Percentiles rank a stretch among this genome's conserved stretches.
phyloP scores from a whole-genome alignment of 2,888 invertebrate species.

The Lepetodrilus schrolli region DNA sequence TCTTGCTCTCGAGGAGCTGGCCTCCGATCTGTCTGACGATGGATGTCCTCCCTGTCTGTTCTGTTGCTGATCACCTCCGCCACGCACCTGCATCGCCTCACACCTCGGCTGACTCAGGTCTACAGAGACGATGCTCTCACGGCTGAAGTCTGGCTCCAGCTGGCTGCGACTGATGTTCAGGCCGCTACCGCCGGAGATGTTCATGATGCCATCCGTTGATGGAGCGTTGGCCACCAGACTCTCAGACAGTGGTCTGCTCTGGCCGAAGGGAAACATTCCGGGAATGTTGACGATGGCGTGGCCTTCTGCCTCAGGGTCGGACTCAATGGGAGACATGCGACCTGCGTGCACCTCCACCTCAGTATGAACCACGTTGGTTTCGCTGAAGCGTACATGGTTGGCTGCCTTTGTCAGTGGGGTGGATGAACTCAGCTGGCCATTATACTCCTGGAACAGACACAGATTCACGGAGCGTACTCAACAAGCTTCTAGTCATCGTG shows the following conservation, averaged over 20 bases:
- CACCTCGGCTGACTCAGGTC: conserved; percentile 15
- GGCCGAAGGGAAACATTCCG: neutral
- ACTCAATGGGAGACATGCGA: conserved; percentile 32
- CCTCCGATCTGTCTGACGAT: neutral
- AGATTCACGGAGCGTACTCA: too few relatives aligned
- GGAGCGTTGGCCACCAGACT: conserved; percentile 41
- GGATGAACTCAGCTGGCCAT: conserved; percentile 32
- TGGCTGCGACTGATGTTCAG: neutral
- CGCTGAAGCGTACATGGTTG: conserved; percentile 42
- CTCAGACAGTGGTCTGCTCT: conserved; percentile 31
- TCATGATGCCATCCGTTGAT: conserved; percentile 13
- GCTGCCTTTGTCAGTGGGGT: conserved; percentile 35
- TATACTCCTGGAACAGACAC: too few relatives aligned
- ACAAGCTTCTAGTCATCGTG: too few relatives aligned
- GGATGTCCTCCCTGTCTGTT: neutral
- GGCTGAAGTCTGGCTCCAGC: conserved; percentile 20
- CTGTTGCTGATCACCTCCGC: conserved; percentile 32
- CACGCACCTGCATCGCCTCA: conserved; percentile 32
- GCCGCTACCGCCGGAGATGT: conserved; percentile 23
- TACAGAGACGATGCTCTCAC: neutral
- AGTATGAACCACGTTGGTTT: conserved; percentile 25
- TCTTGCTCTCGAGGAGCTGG: neutral
- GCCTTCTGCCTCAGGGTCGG: conserved; percentile 3
- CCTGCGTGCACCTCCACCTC: conserved; percentile 29
- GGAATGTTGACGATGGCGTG: conserved; percentile 10